Evolutionary conservation across 1,140 invertebrate genomes (phyloP).

Genomic region (Cydia amplana): DNA sequence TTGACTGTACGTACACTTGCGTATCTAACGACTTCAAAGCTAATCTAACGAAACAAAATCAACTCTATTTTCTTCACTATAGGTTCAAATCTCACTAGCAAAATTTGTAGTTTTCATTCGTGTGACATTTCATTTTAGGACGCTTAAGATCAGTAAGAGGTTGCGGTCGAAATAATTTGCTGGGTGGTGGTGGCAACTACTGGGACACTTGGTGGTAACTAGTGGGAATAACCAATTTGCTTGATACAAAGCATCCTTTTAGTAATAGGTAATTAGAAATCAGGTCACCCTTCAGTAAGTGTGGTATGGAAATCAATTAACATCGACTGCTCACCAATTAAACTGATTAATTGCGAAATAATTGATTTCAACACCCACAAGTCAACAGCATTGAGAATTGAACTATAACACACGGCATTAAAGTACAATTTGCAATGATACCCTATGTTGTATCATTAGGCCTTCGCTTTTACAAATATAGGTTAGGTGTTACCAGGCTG

Average conservation of each 20-base stretch:
- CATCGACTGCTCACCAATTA: background rate
- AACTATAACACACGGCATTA: conserved; percentile 12
- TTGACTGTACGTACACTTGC: too few species aligned
- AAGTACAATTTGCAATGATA: background rate
- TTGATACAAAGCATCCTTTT: background rate
- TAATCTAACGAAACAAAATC: too few species aligned
- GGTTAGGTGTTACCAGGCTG: background rate
- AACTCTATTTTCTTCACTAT: too few species aligned
- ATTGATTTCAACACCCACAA: conserved; percentile 40
- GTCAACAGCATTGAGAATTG: conserved; percentile 30
- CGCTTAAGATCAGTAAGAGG: too few species aligned
- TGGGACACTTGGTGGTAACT: too few species aligned
- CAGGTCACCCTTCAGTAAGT: background rate
- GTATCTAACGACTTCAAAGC: too few species aligned
- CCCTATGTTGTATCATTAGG: background rate
- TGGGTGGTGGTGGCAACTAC: too few species aligned
- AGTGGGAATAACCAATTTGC: too few species aligned
- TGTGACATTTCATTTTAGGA: too few species aligned
- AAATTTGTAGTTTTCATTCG: too few species aligned
- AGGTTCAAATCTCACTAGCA: too few species aligned
- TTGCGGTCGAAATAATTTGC: too few species aligned
- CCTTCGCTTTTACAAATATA: background rate
- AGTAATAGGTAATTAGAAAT: background rate
- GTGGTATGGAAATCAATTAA: background rate
- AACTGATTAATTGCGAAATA: conserved; percentile 45